Evolutionary conservation across 1,140 invertebrate genomes (phyloP).

Genomic region (Zaprionus gabonicus): DNA sequence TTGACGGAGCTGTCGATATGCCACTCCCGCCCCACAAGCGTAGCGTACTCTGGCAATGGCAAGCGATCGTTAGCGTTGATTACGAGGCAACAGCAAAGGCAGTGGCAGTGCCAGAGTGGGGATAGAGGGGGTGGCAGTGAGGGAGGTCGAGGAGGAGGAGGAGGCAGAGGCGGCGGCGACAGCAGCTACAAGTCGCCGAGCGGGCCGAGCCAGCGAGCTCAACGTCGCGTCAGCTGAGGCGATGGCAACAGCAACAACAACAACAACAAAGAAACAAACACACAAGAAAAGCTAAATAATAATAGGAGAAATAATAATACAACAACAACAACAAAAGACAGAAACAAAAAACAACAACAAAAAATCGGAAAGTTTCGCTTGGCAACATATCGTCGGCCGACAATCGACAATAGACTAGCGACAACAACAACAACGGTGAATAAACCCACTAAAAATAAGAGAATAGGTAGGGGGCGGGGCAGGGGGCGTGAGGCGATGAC

Average conservation of each 20-base stretch:
- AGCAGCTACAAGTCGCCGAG: conserved; percentile 1
- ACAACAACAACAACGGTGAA: conserved; percentile 35
- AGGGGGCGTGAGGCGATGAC: background rate
- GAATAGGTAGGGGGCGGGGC: background rate
- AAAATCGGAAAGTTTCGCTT: conserved; percentile 54
- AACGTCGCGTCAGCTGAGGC: conserved; percentile 20
- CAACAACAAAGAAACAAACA: conserved; percentile 14
- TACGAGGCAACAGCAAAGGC: conserved; percentile 36
- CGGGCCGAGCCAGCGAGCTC: conserved; percentile 27
- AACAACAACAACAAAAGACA: conserved; percentile 4
- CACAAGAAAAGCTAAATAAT: conserved; percentile 35
- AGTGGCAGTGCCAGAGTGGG: conserved; percentile 6
- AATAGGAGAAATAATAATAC: conserved; percentile 22
- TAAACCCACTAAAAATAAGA: conserved; percentile 43
- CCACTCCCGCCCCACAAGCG: conserved; percentile 24
- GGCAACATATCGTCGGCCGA: conserved; percentile 49
- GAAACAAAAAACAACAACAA: conserved; percentile 26
- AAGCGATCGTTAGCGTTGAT: conserved; percentile 57
- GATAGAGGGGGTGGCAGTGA: background rate
- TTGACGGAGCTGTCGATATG: background rate
- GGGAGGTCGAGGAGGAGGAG: conserved; percentile 38
- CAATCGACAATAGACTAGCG: conserved; percentile 39
- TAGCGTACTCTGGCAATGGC: conserved; percentile 49
- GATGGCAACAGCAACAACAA: conserved; percentile 31
- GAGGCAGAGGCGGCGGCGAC: conserved; percentile 18